Evolutionary conservation across 1,140 invertebrate genomes (phyloP).

Genomic region (Hyles vespertilio): DNA sequence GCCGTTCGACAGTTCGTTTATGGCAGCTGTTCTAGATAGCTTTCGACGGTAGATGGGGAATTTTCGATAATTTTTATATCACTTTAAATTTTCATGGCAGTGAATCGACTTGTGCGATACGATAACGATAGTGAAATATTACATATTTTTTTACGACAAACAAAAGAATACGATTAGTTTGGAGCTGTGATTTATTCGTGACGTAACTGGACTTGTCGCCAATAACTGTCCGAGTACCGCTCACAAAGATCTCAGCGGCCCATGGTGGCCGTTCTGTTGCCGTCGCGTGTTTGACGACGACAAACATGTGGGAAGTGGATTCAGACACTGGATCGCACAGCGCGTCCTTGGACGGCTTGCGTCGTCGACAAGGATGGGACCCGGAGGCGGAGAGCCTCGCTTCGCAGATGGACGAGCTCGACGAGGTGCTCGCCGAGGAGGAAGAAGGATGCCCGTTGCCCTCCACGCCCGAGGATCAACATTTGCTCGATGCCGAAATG

Average conservation of each 20-base stretch:
- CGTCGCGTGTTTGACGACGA: conserved; percentile 28
- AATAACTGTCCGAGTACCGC: conserved; percentile 44
- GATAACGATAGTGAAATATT: not conserved
- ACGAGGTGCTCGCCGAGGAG: conserved; percentile 81
- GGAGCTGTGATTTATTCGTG: conserved; percentile 48
- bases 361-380: conserved; percentile 77
- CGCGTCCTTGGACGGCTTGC: conserved; percentile 68
- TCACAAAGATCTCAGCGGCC: conserved; percentile 42
- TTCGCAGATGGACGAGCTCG: conserved; percentile 75
- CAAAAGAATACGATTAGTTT: conserved; percentile 4
- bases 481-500: conserved; percentile 88
- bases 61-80: conserved; percentile 18
- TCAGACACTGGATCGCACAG: conserved; percentile 65
- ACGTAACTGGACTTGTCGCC: conserved; percentile 65
- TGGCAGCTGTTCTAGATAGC: conserved; percentile 59
- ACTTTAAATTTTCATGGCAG: conserved; percentile 18
- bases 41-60: conserved; percentile 19
- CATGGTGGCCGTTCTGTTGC: conserved; percentile 40
- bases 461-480: conserved; percentile 90
- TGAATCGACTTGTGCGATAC: conserved; percentile 8
- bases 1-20: conserved; percentile 37
- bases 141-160: too few species aligned
- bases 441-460: conserved; percentile 88
- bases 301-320: conserved; percentile 66
- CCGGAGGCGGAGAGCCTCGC: conserved; percentile 76